These are phyloP conservation scores for Puffinus mauretanicus DNA, from an alignment of 2,113 vertebrate species.

Conservation along the genomic window DNA sequence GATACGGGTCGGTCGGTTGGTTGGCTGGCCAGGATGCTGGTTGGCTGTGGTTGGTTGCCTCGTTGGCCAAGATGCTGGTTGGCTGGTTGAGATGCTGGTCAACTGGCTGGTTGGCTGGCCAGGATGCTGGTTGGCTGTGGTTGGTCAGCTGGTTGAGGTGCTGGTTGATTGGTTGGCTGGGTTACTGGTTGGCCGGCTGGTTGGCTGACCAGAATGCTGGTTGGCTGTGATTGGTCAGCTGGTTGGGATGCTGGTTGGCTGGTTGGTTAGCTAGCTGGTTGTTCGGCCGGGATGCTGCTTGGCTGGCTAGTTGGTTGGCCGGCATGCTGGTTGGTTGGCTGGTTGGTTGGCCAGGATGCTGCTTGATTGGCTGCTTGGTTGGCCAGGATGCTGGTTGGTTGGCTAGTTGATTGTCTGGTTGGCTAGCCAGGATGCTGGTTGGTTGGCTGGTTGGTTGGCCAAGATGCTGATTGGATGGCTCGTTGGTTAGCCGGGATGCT, in stretches of 20 bases:
- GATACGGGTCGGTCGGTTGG: too few species aligned
- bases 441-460: background rate
- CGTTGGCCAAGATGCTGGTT: background rate
- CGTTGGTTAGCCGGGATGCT: background rate
- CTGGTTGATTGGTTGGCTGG: too few species aligned
- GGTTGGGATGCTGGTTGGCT: too few species aligned
- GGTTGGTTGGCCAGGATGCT: background rate
- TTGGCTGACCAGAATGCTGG: too few species aligned
- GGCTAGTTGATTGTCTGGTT: background rate
- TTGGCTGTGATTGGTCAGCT: too few species aligned
- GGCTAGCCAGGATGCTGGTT: background rate
- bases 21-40: background rate
- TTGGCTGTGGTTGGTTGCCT: background rate
- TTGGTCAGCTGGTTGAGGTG: too few species aligned
- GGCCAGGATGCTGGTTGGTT: background rate
- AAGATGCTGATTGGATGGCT: background rate
- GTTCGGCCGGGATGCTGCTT: too few species aligned
- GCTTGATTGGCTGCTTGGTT: background rate
- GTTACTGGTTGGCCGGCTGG: too few species aligned
- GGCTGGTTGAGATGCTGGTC: background rate
- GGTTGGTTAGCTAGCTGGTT: too few species aligned
- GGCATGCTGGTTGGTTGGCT: background rate
- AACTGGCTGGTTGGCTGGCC: too few species aligned
- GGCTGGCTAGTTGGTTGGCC: background rate
- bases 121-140: too few species aligned